Evolutionary conservation across 2,888 invertebrate species (phyloP), one percentile per base, ranked within the genome.

Genomic region (Fragum whitleyi): DNA sequence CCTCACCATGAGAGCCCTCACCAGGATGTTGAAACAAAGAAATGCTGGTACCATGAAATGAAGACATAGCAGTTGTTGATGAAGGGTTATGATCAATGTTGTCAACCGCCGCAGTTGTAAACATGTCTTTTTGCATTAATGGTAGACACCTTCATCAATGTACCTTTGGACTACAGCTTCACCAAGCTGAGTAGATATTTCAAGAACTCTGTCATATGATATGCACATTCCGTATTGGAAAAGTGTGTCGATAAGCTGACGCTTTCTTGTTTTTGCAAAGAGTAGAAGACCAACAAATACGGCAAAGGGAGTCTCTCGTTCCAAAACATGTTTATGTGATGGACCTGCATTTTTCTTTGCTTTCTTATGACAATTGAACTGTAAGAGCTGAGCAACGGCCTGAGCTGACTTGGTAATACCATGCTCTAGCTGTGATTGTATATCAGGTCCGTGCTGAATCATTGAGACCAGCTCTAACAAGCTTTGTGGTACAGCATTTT

Each of bases 121-220:
- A 89, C 36, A 88, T 21, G 0, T 76, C 74, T 67, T 75, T 84
- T 47, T 79, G 65, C 28, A 89, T 67, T 53, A 36, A 39, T 0
- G 69, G 59, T n/a, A 83, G 86, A 70, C 78, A 16, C 78, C 83
- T 65, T 86, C 77, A 36, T 74, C 57, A 14, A 74, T 68, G 36
- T 77, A 88, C 55, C 75, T 57, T n/a, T 19, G 53, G 1, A 82
- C 80, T 51, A 65, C 78, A 39, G 76, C 73, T 57, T 88, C 77
- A 19, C 78, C 86, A 14, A 85, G 39, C 39, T 83, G 80, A 28
- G 87, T 76, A 28, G 85, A 80, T 7, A 88, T 79, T 68, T 86
- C 83, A 36, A 89, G 74, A n/a, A 89, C 88, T 67, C 88, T 80
- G 36, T 87, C 83, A 77, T 88, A 88, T n/a, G 84, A 81, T 29